Evolutionary conservation across 2,888 invertebrate species (phyloP), one percentile per base, ranked within the genome.

Genomic region (Leistus spinibarbis): DNA sequence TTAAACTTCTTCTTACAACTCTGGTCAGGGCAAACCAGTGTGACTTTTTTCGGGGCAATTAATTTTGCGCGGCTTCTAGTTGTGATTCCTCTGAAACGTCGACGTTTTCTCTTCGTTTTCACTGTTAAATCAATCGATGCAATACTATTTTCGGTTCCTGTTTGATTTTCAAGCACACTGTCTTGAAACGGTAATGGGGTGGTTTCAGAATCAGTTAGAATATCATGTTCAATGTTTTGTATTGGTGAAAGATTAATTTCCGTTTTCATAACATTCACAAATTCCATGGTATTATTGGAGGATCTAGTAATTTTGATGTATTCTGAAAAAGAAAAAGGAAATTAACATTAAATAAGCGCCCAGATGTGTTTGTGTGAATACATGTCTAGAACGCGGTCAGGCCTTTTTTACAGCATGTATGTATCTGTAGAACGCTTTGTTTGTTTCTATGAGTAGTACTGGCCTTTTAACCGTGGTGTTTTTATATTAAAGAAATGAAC

Each of bases 91-190:
- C 24, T 24, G 7, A 24, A 24, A 4, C 24, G 24, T n/a, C 57
- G 5, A 16, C 9, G 57, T 2, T 16, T n/a, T n/a, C 20, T 4
- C 2, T 57, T 20, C 10, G 57, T 16, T 57, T 19, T n/a, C 17
- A 20, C 17, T 16, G 57, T 57, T 20, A 57, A 57, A 17, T 57
- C 57, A 57, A 57, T 57, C 13, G 7, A 16, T 16, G 17, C 13
- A 57, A 57, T 57, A 68, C 22, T 54, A 56, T 68, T 40, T 69
- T 13, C 60, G 69, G 16, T 60, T 69, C 69, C 69, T 60, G 13
- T 57, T 22, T 27, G 60, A 57, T 56, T 57, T 24, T 24, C 24
- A 4, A 24, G 3, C 7, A 24, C 24, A 7, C 7, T 24, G 24
- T 24, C 24, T 24, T 24, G 24, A 4, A n/a, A n/a, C n/a, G n/a